Evolutionary conservation across 2,797 vertebrate genomes (phyloP).

Genomic region (Okamejei kenojei): DNA sequence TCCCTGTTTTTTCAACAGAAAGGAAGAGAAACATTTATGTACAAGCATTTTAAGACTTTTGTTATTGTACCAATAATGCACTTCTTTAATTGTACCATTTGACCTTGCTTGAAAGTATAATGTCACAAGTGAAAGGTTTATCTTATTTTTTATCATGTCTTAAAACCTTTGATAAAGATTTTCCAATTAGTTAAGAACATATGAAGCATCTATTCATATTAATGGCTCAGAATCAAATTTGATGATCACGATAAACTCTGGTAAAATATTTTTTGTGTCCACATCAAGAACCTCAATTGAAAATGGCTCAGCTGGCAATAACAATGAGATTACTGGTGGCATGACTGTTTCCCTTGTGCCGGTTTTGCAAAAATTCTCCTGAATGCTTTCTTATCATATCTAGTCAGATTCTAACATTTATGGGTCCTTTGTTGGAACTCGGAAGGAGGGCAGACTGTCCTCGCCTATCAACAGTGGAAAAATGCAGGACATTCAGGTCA

Average conservation of each 20-base stretch:
- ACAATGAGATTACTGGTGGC: not conserved
- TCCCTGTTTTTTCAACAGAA: not conserved
- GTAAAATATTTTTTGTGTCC: not conserved
- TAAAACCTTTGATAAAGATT: not conserved
- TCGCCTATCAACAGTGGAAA: not conserved
- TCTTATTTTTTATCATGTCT: not conserved
- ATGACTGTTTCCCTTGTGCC: not conserved
- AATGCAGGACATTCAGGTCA: not conserved
- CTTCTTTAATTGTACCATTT: not conserved
- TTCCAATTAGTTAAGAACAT: not conserved
- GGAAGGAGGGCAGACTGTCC: not conserved
- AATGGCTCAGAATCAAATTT: not conserved
- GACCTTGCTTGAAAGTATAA: not conserved
- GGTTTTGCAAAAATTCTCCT: not conserved
- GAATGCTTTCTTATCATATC: not conserved
- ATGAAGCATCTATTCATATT: not conserved
- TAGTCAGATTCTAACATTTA: no score
- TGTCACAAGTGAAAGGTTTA: not conserved
- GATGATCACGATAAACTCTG: not conserved
- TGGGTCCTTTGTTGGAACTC: not conserved
- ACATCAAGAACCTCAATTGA: not conserved
- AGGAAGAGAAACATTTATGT: no score
- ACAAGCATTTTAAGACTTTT: no score
- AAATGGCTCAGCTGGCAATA: not conserved
- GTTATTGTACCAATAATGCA: no score